Conservation (phyloP, 1,140 invertebrate genomes). For the Zaprionus africanus region DNA sequence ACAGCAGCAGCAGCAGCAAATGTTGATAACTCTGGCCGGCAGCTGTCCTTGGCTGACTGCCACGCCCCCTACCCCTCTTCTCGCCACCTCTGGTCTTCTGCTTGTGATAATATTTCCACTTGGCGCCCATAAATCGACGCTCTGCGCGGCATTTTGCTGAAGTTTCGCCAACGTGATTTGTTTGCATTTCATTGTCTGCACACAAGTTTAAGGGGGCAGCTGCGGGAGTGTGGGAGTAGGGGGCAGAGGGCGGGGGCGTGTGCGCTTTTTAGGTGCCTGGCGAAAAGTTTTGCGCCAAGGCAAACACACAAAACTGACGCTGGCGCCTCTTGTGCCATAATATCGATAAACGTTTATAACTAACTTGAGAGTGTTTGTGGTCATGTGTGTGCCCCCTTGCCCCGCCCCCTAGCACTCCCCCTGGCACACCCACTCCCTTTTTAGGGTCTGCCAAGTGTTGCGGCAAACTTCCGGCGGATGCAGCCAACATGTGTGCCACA, state of each 20-base stretch:
- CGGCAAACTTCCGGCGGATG: constrained; percentile 78
- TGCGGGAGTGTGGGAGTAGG: not conserved
- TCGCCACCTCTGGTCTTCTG: constrained; percentile 16
- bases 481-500: constrained; percentile 51
- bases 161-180: constrained; percentile 71
- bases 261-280: constrained; percentile 6
- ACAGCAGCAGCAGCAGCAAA: constrained; percentile 9
- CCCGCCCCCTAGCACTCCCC: not conserved
- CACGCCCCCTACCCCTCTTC: not conserved
- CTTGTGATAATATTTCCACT: constrained; percentile 74
- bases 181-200: constrained; percentile 80
- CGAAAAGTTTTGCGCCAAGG: constrained; percentile 37
- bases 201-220: constrained; percentile 9
- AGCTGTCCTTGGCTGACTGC: constrained; percentile 16
- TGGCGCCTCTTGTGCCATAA: constrained; percentile 56
- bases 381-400: constrained; percentile 18
- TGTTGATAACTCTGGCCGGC: not conserved
- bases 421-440: not conserved
- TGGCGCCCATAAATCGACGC: constrained; percentile 75
- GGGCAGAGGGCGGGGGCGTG: not conserved
- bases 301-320: constrained; percentile 25
- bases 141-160: constrained; percentile 63
- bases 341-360: constrained; percentile 82
- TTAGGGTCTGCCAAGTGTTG: constrained; percentile 58
- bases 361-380: constrained; percentile 68